A percentile compares a stretch with the other conserved stretches of the same genome.
Conservation (phyloP, 2,113 vertebrate species). For the Nycticebus coucang region DNA sequence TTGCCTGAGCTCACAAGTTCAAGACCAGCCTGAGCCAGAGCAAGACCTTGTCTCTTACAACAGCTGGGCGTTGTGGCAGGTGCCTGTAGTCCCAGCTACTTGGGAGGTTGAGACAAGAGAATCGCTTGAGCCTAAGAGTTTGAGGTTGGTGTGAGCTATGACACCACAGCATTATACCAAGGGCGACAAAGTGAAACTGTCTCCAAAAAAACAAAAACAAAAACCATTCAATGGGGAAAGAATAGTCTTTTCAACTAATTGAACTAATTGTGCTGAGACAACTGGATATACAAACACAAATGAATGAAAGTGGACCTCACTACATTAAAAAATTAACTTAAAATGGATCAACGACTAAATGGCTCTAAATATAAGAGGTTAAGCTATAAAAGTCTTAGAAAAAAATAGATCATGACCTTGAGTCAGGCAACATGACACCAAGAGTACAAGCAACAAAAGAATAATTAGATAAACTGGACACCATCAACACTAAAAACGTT, state of each 20-base stretch:
- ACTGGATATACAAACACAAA: background rate
- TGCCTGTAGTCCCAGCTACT: too few relatives aligned
- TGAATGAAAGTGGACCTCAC: background rate
- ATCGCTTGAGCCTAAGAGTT: too few relatives aligned
- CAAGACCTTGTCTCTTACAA: too few relatives aligned
- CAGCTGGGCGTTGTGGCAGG: too few relatives aligned
- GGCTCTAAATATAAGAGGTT: background rate
- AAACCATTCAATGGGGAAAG: background rate
- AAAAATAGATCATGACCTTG: background rate
- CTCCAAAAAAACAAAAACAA: too few relatives aligned
- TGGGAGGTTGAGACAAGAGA: too few relatives aligned
- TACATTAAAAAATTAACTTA: conserved; percentile 29
- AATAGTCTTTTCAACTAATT: background rate
- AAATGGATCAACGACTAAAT: conserved; percentile 7
- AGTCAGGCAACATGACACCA: background rate
- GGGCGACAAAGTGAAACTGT: too few relatives aligned
- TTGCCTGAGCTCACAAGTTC: too few relatives aligned
- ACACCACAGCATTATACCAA: too few relatives aligned
- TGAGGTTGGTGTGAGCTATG: too few relatives aligned
- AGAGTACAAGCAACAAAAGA: background rate
- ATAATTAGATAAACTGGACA: background rate
- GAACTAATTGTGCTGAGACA: background rate
- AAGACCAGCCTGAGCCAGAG: too few relatives aligned
- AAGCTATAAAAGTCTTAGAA: conserved; percentile 4
- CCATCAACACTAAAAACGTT: background rate